phyloP scores from a whole-genome alignment of 53 echinoderm and acorn worm genomes.

The Hippasteria phrygiana region DNA sequence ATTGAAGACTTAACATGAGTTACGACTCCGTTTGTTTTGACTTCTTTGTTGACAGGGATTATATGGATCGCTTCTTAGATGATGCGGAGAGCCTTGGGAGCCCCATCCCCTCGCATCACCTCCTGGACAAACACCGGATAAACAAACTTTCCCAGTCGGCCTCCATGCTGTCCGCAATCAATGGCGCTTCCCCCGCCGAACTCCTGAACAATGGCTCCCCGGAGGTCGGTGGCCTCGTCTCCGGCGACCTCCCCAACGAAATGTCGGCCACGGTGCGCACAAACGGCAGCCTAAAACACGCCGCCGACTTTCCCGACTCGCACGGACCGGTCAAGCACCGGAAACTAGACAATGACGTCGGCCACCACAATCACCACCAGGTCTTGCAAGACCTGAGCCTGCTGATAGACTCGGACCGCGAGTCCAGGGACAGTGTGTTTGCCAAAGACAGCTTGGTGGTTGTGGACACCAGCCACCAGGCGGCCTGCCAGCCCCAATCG shows the following conservation, averaged over 20 bases:
- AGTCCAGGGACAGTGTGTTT: background rate
- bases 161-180: slow-evolving; percentile 71
- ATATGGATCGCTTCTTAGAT: slow-evolving; percentile 97
- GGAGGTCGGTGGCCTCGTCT: slow-evolving; percentile 81
- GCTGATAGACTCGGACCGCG: slow-evolving; percentile 5
- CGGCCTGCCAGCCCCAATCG: background rate
- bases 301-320: slow-evolving; percentile 50
- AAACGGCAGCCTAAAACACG: slow-evolving; percentile 46
- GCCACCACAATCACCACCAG: slow-evolving; percentile 38
- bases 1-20: too few species aligned
- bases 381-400: slow-evolving; percentile 70
- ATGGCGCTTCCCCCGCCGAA: slow-evolving; percentile 70
- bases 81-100: slow-evolving; percentile 89
- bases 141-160: slow-evolving; percentile 69
- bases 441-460: background rate
- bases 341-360: slow-evolving; percentile 60
- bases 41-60: slow-evolving; percentile 84
- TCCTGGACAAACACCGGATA: slow-evolving; percentile 80
- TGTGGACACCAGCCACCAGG: background rate
- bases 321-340: slow-evolving; percentile 67
- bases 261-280: slow-evolving; percentile 61
- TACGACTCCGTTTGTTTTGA: too few species aligned
- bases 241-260: slow-evolving; percentile 86
- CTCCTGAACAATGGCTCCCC: slow-evolving; percentile 87
- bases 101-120: slow-evolving; percentile 87